A percentile compares a stretch with the other conserved stretches of the same genome.
Conservation (phyloP, 1,140 invertebrate species). For the Atta colombica region DNA sequence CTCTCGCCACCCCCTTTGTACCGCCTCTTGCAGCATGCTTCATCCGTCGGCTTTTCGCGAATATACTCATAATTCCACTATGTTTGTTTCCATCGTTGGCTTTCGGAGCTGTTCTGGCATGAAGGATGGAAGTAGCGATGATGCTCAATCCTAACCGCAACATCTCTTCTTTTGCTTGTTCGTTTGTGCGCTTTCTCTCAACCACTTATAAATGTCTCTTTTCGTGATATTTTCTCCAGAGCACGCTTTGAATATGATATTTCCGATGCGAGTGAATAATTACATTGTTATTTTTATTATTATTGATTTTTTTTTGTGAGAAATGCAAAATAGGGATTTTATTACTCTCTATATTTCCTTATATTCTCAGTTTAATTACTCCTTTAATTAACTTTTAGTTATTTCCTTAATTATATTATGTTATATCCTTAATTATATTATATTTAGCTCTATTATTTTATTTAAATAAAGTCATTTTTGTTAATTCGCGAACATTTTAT, state of each 20-base stretch:
- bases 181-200: slow-evolving; percentile 16
- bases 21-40: slow-evolving; percentile 27
- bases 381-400: background rate
- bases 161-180: slow-evolving; percentile 27
- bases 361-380: background rate
- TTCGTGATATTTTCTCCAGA: slow-evolving; percentile 25
- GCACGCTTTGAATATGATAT: background rate
- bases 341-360: background rate
- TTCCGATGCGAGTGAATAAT: background rate
- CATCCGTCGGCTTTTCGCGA: slow-evolving; percentile 68
- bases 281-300: background rate
- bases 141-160: slow-evolving; percentile 49
- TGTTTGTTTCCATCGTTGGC: slow-evolving; percentile 81
- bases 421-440: background rate
- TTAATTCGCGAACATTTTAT: background rate
- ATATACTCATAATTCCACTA: slow-evolving; percentile 76
- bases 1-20: background rate
- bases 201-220: slow-evolving; percentile 1
- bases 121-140: slow-evolving; percentile 15
- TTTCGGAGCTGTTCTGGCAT: slow-evolving; percentile 71
- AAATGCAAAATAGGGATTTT: background rate
- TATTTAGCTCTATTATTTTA: background rate
- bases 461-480: background rate
- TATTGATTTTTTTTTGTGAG: slow-evolving; percentile 21
- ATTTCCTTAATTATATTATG: background rate